Evolutionary conservation across 2,113 vertebrate species (phyloP), one percentile per base, ranked within the genome.

Genomic region (Mus spicilegus): DNA sequence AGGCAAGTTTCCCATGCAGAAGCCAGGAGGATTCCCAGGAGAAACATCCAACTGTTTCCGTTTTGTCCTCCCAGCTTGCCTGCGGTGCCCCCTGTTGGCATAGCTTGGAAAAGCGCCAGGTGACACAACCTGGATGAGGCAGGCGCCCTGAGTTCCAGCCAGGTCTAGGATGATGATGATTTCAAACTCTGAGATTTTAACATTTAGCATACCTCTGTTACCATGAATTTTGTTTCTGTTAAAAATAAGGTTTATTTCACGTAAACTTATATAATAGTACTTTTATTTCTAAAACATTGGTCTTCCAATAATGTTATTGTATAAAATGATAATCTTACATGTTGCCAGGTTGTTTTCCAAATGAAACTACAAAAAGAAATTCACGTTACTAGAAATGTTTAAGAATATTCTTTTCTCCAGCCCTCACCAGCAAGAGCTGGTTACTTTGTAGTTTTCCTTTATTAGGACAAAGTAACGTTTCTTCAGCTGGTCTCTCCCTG

Each of bases 321-420:
- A 73, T 63, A 78, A 90, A 90, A n/a, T 67, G 14, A 5, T 54
- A 91, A 81, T 70, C 54, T 94, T 46, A 89, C 8, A 17, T n/a
- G 14, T 77, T 69, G 28, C 46, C 70, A 84, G 61, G 49, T 78
- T 2, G 17, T 94, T 91, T 86, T 95, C 86, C 51, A 73, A 92
- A 58, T 51, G 12, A 46, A 63, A 46, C 3, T 91, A 63, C 8
- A 67, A 56, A 42, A 86, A 63, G 26, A 81, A 93, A 73, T 72
- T 39, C n/a, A 88, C 11, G 65, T 22, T 73, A 13, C 4, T 70
- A 42, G 58, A 8, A 70, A 42, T 63, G 54, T 93, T 93, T 86
- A 28, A 90, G 28, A 86, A 7, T 65, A 76, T 3, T 75, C 12
- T 65, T 92, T 94, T 7, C 28, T 92, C 36, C 30, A 20, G 28